Conservation (phyloP, 1,140 invertebrate genomes). For the Tetramorium parvispinum region DNA sequence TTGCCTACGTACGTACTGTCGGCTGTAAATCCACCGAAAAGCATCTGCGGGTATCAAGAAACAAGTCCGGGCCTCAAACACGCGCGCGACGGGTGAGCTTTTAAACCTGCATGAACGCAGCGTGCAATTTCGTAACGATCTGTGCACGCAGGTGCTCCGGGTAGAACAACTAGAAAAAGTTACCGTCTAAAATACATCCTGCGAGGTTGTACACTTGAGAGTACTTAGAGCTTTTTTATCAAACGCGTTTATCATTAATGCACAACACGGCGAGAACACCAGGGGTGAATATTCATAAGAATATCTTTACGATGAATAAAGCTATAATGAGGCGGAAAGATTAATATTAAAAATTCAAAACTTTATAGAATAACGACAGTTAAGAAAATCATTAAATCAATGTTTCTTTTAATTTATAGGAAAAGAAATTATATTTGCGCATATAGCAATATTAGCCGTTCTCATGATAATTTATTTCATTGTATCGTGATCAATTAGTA, state of each 20-base stretch:
- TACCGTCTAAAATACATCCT: constrained; percentile 20
- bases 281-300: neutral
- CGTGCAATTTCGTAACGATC: constrained; percentile 67
- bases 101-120: constrained; percentile 49
- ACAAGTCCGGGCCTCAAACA: constrained; percentile 63
- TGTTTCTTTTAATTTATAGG: neutral
- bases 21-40: constrained; percentile 71
- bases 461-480: neutral
- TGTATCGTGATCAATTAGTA: neutral
- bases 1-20: constrained; percentile 66
- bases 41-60: constrained; percentile 69
- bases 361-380: neutral
- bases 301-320: neutral
- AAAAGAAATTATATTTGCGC: neutral
- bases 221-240: constrained; percentile 26
- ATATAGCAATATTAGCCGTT: neutral
- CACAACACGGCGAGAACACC: neutral
- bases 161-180: constrained; percentile 31
- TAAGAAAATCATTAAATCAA: neutral
- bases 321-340: neutral
- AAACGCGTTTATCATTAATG: constrained; percentile 40
- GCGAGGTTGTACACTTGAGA: neutral
- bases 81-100: constrained; percentile 59
- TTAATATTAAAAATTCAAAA: neutral
- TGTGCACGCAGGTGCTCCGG: constrained; percentile 45